These are phyloP conservation scores for human DNA, from an alignment of 2,113 vertebrate genomes.

Conservation along the genomic window GRCh38 chr11:111064501-111065000, in stretches of 20 bases:
- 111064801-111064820: neutral
- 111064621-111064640: neutral
- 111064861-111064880: neutral
- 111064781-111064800: neutral
- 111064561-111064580: conserved; percentile 18
- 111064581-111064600: neutral
- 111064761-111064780: neutral
- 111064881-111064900: neutral
- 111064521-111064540: neutral
- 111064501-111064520: neutral
- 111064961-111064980: neutral
- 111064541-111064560: neutral
- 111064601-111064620: conserved; percentile 14
- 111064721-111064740: neutral
- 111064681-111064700: neutral
- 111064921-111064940: neutral
- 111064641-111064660: neutral
- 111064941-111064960: neutral
- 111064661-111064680: neutral
- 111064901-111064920: neutral
- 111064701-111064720: neutral
- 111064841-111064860: neutral
- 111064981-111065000: neutral
- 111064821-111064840: neutral
- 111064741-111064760: neutral